phyloP scores from a whole-genome alignment of 2,888 invertebrate species.

The Sphaerophoria taeniata region DNA sequence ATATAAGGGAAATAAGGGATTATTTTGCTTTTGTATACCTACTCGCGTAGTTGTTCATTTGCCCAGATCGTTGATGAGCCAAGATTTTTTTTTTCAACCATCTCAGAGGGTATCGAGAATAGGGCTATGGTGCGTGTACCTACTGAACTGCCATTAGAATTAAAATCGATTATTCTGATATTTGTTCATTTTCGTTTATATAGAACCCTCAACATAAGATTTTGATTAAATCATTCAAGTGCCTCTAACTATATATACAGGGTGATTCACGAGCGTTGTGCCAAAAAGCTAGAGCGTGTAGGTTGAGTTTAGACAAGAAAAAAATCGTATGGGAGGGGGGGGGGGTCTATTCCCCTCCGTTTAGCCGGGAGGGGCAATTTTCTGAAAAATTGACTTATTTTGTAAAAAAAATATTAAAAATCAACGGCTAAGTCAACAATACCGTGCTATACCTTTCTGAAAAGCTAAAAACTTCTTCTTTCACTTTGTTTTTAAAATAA shows the following conservation, averaged over 20 bases:
- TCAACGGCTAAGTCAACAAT: too few species aligned
- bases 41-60: not conserved
- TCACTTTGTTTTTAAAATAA: too few species aligned
- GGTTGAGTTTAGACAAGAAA: too few species aligned
- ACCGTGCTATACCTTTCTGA: too few species aligned
- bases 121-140: not conserved
- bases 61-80: slow-evolving; percentile 6
- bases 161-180: slow-evolving; percentile 7
- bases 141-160: not conserved
- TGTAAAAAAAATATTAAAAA: too few species aligned
- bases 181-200: slow-evolving; percentile 25
- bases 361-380: not conserved
- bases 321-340: too few species aligned
- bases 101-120: slow-evolving; percentile 12
- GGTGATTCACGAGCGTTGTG: too few species aligned
- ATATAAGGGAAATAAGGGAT: slow-evolving; percentile 21
- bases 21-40: slow-evolving; percentile 6
- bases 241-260: not conserved
- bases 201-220: slow-evolving; percentile 1
- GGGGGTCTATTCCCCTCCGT: too few species aligned
- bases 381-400: too few species aligned
- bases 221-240: slow-evolving; percentile 31
- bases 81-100: not conserved
- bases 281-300: too few species aligned
- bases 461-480: too few species aligned